Conservation (phyloP, 2,113 vertebrate genomes). For the Pipra filicauda region DNA sequence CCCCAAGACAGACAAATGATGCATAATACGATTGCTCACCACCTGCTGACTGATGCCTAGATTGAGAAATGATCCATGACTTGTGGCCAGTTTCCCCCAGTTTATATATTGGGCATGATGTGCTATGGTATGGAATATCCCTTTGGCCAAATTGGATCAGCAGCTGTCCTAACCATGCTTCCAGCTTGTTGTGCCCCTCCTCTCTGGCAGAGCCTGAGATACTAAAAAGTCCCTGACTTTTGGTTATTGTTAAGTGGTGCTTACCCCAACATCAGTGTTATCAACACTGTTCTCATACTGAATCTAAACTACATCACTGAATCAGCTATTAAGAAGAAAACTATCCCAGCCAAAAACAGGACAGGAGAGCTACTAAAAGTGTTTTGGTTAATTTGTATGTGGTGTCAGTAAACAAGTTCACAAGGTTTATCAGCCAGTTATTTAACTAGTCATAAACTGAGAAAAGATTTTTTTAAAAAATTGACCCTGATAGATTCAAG, state of each 20-base stretch:
- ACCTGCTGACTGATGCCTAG: background rate
- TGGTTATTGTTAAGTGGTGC: background rate
- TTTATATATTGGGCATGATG: background rate
- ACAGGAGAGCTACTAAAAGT: background rate
- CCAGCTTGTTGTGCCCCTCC: background rate
- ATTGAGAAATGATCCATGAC: background rate
- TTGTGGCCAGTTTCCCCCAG: background rate
- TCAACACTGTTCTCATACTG: background rate
- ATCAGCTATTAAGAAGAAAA: background rate
- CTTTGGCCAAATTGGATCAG: background rate
- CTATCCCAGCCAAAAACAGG: background rate
- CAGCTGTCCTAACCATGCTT: background rate
- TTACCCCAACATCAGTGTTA: background rate
- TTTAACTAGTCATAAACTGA: background rate
- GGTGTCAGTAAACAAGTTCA: background rate
- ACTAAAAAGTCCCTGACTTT: background rate
- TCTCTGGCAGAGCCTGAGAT: background rate
- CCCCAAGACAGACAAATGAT: background rate
- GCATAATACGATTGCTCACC: background rate
- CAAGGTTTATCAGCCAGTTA: background rate
- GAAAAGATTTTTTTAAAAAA: background rate
- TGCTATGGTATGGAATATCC: background rate
- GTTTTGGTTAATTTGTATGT: background rate
- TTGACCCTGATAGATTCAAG: background rate
- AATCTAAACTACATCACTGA: background rate